Percentiles rank a stretch among this genome's conserved stretches.
Conservation (phyloP, 1,140 invertebrate genomes). For the Macrobrachium rosenbergii region DNA sequence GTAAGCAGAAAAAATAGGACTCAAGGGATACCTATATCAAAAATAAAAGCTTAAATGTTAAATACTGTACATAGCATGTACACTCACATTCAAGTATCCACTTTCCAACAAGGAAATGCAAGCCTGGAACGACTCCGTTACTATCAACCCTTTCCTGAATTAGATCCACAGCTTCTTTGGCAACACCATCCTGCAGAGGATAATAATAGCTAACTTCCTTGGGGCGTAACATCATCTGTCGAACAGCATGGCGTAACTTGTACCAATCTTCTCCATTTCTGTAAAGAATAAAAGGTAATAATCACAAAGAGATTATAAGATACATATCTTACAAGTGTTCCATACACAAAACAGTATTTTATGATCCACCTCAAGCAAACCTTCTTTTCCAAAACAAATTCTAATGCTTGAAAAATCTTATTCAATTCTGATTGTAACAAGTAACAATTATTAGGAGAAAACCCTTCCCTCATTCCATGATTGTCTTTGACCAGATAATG, state of each 20-base stretch:
- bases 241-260: conserved; percentile 68
- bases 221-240: conserved; percentile 69
- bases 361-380: too few species aligned
- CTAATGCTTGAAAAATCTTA: too few species aligned
- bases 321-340: background rate
- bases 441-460: too few species aligned
- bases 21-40: background rate
- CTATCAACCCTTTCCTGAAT: background rate
- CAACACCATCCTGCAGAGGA: conserved; percentile 46
- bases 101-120: conserved; percentile 30
- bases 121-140: background rate
- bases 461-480: too few species aligned
- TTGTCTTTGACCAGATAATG: too few species aligned
- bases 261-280: conserved; percentile 72
- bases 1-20: background rate
- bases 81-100: conserved; percentile 56
- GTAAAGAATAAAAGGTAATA: background rate
- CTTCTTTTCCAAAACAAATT: too few species aligned
- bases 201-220: conserved; percentile 66
- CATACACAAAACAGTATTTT: background rate
- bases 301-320: background rate
- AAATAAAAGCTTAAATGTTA: background rate
- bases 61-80: background rate
- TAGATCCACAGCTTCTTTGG: conserved; percentile 29
- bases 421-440: too few species aligned